Conservation (phyloP, 2,888 invertebrate species). For the Drosophila sordidula region DNA sequence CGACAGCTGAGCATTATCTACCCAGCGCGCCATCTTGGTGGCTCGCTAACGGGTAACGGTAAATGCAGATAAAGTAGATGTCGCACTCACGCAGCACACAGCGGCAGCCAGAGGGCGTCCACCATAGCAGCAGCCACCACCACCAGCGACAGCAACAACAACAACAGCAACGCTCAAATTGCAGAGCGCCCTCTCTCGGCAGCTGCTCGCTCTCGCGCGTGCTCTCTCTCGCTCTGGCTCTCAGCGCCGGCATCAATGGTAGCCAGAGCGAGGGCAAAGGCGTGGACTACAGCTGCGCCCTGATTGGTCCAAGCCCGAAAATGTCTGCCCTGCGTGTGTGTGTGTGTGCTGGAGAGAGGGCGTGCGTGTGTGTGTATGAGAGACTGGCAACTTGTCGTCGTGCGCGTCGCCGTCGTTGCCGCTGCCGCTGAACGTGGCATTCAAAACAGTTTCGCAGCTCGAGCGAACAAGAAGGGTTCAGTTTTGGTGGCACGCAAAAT, state of each 20-base stretch:
- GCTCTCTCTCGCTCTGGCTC: constrained; percentile 5
- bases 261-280: constrained; percentile 51
- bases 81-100: constrained; percentile 30
- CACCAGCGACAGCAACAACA: constrained; percentile 29
- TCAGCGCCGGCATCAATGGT: neutral
- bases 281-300: constrained; percentile 48
- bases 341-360: constrained; percentile 17
- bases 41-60: constrained; percentile 52
- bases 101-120: constrained; percentile 62
- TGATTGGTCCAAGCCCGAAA: constrained; percentile 50
- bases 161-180: neutral
- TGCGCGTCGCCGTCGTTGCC: constrained; percentile 25
- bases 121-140: constrained; percentile 60
- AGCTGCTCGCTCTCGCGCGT: constrained; percentile 12
- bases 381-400: constrained; percentile 58
- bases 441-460: constrained; percentile 84
- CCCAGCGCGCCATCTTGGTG: constrained; percentile 51
- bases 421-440: constrained; percentile 43
- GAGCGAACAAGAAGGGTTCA: constrained; percentile 82
- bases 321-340: constrained; percentile 44
- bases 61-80: constrained; percentile 54
- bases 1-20: constrained; percentile 39
- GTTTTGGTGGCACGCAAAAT: constrained; percentile 35
- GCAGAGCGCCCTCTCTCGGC: constrained; percentile 20
- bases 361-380: constrained; percentile 20